Evolutionary conservation across 2,797 vertebrate genomes (phyloP), one percentile per base, ranked within the genome.

Genomic region (Pachyuromys duprasi): DNA sequence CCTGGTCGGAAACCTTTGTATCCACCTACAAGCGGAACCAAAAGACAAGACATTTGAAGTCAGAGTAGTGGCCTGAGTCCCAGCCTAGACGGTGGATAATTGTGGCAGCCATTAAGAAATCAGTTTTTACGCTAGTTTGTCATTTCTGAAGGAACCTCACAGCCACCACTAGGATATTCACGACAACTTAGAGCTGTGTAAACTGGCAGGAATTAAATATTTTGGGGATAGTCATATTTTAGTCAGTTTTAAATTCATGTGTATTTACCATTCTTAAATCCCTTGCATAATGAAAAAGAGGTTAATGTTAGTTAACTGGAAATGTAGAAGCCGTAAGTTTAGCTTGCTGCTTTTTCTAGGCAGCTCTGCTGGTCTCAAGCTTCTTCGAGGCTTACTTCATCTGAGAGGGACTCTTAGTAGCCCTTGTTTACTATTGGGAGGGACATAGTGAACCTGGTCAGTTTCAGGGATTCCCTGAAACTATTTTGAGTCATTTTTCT

Each of bases 261-360:
- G 15, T 39, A 28, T 72, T 60, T 11, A 42, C 26, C 26, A 74
- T 74, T 86, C 28, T 87, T 26, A 74, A 87, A 84, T n/a, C 24
- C 42, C 42, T 49, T 8, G 5, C 45, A 49, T 80, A 72, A 94
- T 91, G 79, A 65, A 90, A 95, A 96, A n/a, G 69, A 18, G 39
- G 9, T 72, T 62, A 92, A 31, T 70, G 72, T 78, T 70, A 88
- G 11, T 60, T 91, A 72, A 78, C 55, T 92, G n/a, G 55, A 70
- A 90, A 91, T 62, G 83, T 79, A 86, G 14, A 67, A 78, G 80
- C 15, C 7, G 8, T 60, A 87, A 67, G 57, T 78, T 42, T 62
- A 31, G 11, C 11, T 49, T 8, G 49, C 49, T 49, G 49, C 49
- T 11, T 49, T 49, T 49, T 11, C 70, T n/a, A 20, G n/a, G 70